These are phyloP conservation scores for Melanaphis sacchari DNA, from an alignment of 1,140 invertebrate species.

Conservation along the genomic window DNA sequence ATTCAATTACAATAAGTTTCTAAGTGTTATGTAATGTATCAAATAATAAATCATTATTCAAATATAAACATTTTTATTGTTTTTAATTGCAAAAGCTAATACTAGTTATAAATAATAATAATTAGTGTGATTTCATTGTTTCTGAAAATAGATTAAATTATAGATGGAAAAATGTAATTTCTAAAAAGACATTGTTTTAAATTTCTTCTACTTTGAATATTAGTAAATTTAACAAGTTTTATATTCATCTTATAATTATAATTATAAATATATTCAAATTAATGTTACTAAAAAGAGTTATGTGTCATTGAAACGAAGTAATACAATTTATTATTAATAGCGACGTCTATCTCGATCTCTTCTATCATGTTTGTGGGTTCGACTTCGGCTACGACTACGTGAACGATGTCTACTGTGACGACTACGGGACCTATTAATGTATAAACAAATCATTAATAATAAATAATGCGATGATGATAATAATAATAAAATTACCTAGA, in stretches of 20 bases:
- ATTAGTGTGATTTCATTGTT: conserved; percentile 5
- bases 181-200: not conserved
- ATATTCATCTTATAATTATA: not conserved
- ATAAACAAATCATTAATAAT: conserved; percentile 58
- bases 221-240: not conserved
- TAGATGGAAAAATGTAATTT: not conserved
- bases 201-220: not conserved
- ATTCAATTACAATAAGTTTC: conserved; percentile 5
- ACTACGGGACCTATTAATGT: conserved; percentile 61
- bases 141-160: conserved; percentile 11
- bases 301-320: not conserved
- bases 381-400: conserved; percentile 50
- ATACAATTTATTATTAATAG: not conserved
- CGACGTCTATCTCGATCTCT: conserved; percentile 54
- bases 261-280: not conserved
- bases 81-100: not conserved
- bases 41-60: conserved; percentile 10
- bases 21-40: not conserved
- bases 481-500: conserved; percentile 59
- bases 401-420: conserved; percentile 53
- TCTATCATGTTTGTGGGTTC: conserved; percentile 49
- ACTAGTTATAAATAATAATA: conserved; percentile 8
- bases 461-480: not conserved
- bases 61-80: conserved; percentile 31
- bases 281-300: not conserved